Base-by-base conservation (phyloP, 2,797 vertebrate genomes). In the Rhabdomys pumilio region DNA sequence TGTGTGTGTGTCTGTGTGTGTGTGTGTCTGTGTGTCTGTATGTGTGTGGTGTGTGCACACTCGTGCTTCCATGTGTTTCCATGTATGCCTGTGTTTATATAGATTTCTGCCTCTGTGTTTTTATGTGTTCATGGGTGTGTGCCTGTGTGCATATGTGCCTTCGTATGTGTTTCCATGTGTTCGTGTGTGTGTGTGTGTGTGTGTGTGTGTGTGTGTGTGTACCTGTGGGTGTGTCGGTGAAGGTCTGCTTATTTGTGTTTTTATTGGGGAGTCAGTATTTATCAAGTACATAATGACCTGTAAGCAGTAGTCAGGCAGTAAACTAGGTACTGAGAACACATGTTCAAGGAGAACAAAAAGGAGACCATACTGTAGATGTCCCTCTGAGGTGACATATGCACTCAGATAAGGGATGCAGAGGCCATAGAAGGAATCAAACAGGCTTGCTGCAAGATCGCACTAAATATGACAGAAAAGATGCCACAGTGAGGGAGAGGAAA, bases 341-440 rank as follows among this genome's bases (percentile, higher is more conserved):
- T 41, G 22, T 77, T 90, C 83, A 85, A 50, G 53, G 84, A 94
- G 59, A 92, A 41, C 55, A 55, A 61, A 61, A 47, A 90, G 65
- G 84, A 76, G 1, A 20, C 34, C 10, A 24, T 6, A 41, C 24
- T 24, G 65, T 15, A 38, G 14, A 41, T 1, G 9, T 73, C 55
- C 41, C 85, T 63, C 65, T 67, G 69, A 63, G 73, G 69, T 67
- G 73, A 50, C 53, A 22, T 73, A 22, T 73, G 15, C 1, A 38
- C 69, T 38, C 47, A 50, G 69, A 73, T 44, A 75, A 82, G n/a
- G 31, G 31, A 61, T 50, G 90, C 53, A 31, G 44, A 91, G 50
- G 79, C 34, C 47, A 88, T 34, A 69, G 19, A 72, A 6, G 4
- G 73, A 86, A 57, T n/a, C 69, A 22, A 72, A 88, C 44, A 19